phyloP scores from a whole-genome alignment of 2,113 vertebrate genomes.

The Etheostoma spectabile region DNA sequence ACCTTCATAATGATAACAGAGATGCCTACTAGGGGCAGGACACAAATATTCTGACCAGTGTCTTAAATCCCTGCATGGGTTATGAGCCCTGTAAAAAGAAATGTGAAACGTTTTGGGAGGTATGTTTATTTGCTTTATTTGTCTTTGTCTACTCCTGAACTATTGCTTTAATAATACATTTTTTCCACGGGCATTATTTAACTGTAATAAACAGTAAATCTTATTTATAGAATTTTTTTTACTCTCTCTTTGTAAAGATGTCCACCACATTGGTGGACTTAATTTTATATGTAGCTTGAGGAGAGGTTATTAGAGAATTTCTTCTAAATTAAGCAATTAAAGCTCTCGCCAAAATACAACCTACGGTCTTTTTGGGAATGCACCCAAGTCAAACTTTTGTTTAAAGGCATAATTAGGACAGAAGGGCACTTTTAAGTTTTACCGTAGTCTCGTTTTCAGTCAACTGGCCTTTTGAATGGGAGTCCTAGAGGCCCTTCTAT shows the following conservation, averaged over 20 bases:
- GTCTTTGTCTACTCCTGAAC: not conserved
- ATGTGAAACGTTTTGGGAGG: too few relatives aligned
- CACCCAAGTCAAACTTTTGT: too few relatives aligned
- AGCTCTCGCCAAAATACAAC: too few relatives aligned
- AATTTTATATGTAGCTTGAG: not conserved
- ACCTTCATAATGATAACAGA: not conserved
- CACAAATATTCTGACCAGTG: slow-evolving; percentile 21
- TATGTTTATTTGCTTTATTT: not conserved
- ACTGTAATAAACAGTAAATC: not conserved
- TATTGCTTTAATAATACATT: not conserved
- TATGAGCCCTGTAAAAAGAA: slow-evolving; percentile 5
- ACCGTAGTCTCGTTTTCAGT: too few relatives aligned
- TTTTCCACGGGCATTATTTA: not conserved
- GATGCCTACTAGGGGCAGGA: slow-evolving; percentile 6
- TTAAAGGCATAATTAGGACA: too few relatives aligned
- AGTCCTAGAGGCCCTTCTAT: too few relatives aligned
- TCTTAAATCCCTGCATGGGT: not conserved
- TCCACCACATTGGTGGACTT: not conserved
- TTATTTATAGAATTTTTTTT: not conserved
- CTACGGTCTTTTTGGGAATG: too few relatives aligned
- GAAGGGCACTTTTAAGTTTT: too few relatives aligned
- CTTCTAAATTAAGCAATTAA: not conserved
- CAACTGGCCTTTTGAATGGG: too few relatives aligned
- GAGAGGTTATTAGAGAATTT: too few relatives aligned
- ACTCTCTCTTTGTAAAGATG: not conserved